Conservation (phyloP, 2,113 vertebrate genomes). For the Hipposideros armiger region DNA sequence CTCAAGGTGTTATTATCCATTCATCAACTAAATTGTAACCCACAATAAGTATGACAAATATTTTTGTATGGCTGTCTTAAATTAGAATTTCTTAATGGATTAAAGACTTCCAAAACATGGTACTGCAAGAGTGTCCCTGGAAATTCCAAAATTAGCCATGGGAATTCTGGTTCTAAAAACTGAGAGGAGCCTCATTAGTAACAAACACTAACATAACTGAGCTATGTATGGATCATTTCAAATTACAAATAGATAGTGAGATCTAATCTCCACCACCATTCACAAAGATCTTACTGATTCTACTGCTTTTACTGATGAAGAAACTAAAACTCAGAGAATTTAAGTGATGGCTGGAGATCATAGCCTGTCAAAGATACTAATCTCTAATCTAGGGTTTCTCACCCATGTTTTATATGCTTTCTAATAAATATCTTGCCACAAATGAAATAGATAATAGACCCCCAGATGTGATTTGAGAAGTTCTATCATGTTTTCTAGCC, state of each 20-base stretch:
- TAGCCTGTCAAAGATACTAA: not conserved
- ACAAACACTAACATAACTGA: not conserved
- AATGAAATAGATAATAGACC: not conserved
- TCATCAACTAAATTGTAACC: not conserved
- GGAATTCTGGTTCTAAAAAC: not conserved
- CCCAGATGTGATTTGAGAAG: slow-evolving; percentile 6
- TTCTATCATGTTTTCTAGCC: not conserved
- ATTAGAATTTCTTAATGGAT: not conserved
- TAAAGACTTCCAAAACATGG: not conserved
- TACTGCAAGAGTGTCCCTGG: not conserved
- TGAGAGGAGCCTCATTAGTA: not conserved
- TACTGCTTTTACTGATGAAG: not conserved
- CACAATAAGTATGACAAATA: not conserved
- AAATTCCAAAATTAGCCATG: not conserved
- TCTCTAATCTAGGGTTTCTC: not conserved
- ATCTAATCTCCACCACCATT: not conserved
- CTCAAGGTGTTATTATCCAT: not conserved
- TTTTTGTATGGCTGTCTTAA: not conserved
- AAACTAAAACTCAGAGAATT: not conserved
- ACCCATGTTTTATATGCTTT: not conserved
- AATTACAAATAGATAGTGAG: not conserved
- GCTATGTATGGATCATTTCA: not conserved
- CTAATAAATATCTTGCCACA: not conserved
- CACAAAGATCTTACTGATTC: not conserved
- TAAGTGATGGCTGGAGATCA: not conserved